Percentiles rank a stretch among this genome's conserved stretches.
Evolutionary conservation across 2,888 invertebrate species (phyloP).

Genomic region (Cephus nigrinus): DNA sequence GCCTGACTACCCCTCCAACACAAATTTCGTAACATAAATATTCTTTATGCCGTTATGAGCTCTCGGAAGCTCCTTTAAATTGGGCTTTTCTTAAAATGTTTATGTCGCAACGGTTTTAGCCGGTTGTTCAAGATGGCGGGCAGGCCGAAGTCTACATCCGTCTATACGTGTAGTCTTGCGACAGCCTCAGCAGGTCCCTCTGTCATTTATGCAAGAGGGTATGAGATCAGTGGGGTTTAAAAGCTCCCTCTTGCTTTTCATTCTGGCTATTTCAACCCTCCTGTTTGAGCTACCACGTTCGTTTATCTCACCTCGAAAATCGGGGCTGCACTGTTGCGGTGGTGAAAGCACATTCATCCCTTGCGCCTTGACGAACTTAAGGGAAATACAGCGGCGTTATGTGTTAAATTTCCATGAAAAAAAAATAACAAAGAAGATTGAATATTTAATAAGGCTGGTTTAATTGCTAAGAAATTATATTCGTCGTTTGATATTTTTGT

Average conservation of each 20-base stretch:
- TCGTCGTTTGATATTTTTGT: neutral
- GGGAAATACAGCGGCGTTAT: neutral
- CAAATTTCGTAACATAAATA: neutral
- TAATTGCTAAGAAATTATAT: neutral
- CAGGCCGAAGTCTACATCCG: neutral
- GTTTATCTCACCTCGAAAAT: neutral
- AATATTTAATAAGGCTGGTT: neutral
- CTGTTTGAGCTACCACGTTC: neutral
- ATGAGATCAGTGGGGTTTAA: conserved; percentile 44
- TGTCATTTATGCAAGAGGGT: conserved; percentile 40
- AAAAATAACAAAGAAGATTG: neutral
- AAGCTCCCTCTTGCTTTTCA: conserved; percentile 42
- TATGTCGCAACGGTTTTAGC: neutral
- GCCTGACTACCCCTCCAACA: neutral
- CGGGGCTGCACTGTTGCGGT: neutral
- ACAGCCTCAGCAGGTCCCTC: neutral
- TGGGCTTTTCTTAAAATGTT: neutral
- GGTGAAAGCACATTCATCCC: neutral
- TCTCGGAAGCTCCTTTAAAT: neutral
- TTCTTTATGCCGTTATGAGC: neutral
- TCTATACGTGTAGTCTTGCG: neutral
- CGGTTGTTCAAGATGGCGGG: neutral
- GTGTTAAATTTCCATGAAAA: neutral
- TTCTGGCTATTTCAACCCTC: conserved; percentile 30
- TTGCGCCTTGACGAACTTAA: neutral